phyloP scores from a whole-genome alignment of 2,888 invertebrate species.

The Pachycephus smyrnensis region DNA sequence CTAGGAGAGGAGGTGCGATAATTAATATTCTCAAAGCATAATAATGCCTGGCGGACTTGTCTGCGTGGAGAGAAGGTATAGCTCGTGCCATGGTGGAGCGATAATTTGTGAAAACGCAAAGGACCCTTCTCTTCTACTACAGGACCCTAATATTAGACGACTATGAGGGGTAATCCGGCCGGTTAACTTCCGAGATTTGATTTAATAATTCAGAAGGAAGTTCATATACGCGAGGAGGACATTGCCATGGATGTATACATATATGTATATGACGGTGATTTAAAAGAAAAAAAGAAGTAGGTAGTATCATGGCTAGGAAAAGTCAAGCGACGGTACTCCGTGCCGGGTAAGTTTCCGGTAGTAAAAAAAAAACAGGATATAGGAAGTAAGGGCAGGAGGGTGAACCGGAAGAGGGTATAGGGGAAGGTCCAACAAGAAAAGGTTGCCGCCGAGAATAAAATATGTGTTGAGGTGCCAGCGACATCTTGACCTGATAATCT shows the following conservation, averaged over 20 bases:
- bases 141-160: background rate
- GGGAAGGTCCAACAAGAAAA: conserved; percentile 8
- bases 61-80: background rate
- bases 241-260: too few species aligned
- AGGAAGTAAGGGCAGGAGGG: background rate
- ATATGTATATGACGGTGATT: background rate
- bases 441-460: conserved; percentile 17
- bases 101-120: background rate
- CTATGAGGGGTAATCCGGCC: background rate
- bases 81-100: background rate
- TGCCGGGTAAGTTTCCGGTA: background rate
- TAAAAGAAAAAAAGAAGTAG: background rate
- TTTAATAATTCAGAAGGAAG: background rate
- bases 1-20: background rate
- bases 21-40: background rate
- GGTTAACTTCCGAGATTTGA: background rate
- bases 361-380: background rate
- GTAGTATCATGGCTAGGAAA: background rate
- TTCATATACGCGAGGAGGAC: background rate
- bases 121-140: background rate
- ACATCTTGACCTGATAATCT: conserved; percentile 25
- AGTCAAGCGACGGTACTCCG: background rate
- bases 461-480: conserved; percentile 17
- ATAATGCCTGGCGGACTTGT: background rate
- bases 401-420: background rate